Evolutionary conservation across 2,797 vertebrate species (phyloP).

Genomic region (Tarsius wallacei): DNA sequence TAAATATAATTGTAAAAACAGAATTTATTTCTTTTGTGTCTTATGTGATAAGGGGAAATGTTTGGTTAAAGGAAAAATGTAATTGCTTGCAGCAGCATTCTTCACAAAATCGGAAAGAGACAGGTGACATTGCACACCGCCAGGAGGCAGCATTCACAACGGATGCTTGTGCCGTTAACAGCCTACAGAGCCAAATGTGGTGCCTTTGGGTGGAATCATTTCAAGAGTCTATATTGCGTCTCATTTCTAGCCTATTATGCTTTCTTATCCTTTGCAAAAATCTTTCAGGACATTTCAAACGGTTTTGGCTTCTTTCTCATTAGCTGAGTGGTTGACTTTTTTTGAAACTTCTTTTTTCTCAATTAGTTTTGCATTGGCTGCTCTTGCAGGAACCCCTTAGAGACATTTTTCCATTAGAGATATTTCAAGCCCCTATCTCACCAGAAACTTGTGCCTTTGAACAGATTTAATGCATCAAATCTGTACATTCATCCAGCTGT

Average conservation of each 20-base stretch:
- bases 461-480: neutral
- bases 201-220: neutral
- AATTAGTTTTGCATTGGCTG: neutral
- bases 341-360: neutral
- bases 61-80: neutral
- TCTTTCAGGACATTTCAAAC: neutral
- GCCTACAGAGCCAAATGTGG: neutral
- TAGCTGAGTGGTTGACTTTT: neutral
- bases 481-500: neutral
- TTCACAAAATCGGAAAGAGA: neutral
- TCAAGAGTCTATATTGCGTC: neutral
- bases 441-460: neutral
- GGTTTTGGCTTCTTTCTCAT: neutral
- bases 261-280: slow-evolving; percentile 11
- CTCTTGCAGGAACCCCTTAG: neutral
- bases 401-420: neutral
- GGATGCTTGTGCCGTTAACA: neutral
- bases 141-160: neutral
- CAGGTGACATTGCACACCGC: neutral
- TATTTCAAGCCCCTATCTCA: neutral
- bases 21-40: slow-evolving; percentile 27
- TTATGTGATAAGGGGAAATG: neutral
- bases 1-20: neutral
- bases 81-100: neutral
- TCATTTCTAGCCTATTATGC: neutral